phyloP scores from a whole-genome alignment of 2,888 invertebrate species.

The Eurois occulta region DNA sequence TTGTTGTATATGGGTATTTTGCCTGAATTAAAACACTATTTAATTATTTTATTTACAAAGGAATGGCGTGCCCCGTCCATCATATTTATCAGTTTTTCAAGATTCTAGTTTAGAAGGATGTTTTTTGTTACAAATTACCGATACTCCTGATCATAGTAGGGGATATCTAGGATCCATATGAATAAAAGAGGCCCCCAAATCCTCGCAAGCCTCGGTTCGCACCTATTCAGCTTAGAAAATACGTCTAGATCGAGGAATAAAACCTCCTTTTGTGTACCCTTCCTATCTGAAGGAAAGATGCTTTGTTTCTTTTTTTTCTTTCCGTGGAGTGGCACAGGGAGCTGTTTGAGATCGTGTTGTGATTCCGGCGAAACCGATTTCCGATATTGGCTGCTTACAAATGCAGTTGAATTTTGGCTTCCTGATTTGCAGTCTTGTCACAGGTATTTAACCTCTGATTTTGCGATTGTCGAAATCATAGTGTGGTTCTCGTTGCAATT shows the following conservation, averaged over 20 bases:
- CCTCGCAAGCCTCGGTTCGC: conserved; percentile 62
- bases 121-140: neutral
- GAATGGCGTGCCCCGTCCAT: too few species aligned
- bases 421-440: neutral
- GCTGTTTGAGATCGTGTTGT: conserved; percentile 32
- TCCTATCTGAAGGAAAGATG: conserved; percentile 36
- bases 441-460: neutral
- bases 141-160: conserved; percentile 45
- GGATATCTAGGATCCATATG: conserved; percentile 60
- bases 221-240: conserved; percentile 66
- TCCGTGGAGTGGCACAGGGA: conserved; percentile 5
- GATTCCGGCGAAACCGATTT: conserved; percentile 22
- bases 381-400: conserved; percentile 21
- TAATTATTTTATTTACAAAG: too few species aligned
- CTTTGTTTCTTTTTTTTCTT: conserved; percentile 45
- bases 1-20: too few species aligned
- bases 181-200: conserved; percentile 69
- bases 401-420: conserved; percentile 6
- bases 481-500: neutral
- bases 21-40: too few species aligned
- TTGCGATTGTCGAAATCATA: neutral
- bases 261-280: conserved; percentile 51
- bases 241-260: conserved; percentile 67
- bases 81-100: neutral
- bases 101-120: neutral